Conservation (phyloP, 2,888 invertebrate species). For the Malthinus seriepunctatus region DNA sequence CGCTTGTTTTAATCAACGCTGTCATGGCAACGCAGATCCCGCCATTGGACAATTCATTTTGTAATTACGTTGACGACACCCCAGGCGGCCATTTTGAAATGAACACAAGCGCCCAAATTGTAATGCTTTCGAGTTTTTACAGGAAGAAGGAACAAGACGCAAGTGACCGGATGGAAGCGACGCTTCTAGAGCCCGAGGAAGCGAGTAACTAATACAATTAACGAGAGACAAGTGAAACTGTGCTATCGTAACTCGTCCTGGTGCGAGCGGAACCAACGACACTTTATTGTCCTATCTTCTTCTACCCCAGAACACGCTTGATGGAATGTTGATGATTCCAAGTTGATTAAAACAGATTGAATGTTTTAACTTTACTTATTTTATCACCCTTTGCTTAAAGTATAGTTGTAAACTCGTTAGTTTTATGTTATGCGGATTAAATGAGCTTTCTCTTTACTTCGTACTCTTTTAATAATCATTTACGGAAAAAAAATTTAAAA, state of each 20-base stretch:
- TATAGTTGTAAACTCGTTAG: constrained; percentile 30
- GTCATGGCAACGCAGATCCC: constrained; percentile 58
- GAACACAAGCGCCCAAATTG: constrained; percentile 50
- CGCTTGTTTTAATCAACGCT: constrained; percentile 58
- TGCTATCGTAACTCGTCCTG: constrained; percentile 55
- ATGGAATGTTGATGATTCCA: constrained; percentile 53
- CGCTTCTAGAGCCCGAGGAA: constrained; percentile 47
- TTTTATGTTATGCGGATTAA: constrained; percentile 29
- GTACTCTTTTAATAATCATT: constrained; percentile 2
- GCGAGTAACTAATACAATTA: constrained; percentile 58
- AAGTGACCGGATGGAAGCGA: constrained; percentile 34
- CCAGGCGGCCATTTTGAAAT: constrained; percentile 58
- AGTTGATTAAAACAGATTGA: constrained; percentile 57
- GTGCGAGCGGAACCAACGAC: constrained; percentile 37
- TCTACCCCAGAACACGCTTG: constrained; percentile 38
- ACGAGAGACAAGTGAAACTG: constrained; percentile 58
- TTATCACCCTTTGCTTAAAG: constrained; percentile 32
- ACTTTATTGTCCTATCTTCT: constrained; percentile 32
- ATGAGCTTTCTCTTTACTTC: constrained; percentile 10
- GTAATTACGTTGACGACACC: constrained; percentile 60
- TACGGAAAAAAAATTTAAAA: background rate
- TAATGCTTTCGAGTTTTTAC: constrained; percentile 37
- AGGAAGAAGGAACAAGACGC: constrained; percentile 35
- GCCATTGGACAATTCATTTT: constrained; percentile 59
- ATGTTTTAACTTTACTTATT: constrained; percentile 53